Evolutionary conservation across 2,113 vertebrate genomes (phyloP).

Genomic region (Equus przewalskii): DNA sequence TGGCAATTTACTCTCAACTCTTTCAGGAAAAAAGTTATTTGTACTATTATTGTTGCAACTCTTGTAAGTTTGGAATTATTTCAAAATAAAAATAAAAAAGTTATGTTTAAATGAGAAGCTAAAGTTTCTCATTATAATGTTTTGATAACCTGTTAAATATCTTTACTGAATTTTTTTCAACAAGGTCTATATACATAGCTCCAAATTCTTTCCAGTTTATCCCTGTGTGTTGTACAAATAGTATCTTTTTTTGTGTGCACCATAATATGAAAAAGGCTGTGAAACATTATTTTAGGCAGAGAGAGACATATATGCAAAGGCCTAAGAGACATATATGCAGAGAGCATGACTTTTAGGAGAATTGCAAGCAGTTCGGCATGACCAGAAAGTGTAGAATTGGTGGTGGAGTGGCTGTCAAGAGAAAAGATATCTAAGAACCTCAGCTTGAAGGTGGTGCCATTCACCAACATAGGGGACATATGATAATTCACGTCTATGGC

Average conservation of each 20-base stretch:
- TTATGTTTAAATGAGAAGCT: no score
- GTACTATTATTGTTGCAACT: no score
- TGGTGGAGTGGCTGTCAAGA: not conserved
- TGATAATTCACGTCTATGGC: not conserved
- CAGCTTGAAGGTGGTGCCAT: not conserved
- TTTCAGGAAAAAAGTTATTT: no score
- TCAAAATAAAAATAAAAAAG: no score
- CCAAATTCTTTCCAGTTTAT: not conserved
- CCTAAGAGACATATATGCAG: not conserved
- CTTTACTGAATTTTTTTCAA: not conserved
- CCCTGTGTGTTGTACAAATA: not conserved
- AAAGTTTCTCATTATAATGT: not conserved
- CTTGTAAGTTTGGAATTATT: no score
- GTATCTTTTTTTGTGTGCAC: not conserved
- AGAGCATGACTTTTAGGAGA: not conserved
- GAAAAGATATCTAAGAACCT: not conserved
- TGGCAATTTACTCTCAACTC: no score
- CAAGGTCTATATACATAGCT: not conserved
- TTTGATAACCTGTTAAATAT: not conserved
- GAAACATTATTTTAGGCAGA: not conserved
- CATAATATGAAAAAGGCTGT: not conserved
- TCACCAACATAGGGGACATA: not conserved
- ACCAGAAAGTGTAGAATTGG: not conserved
- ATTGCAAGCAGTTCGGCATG: not conserved
- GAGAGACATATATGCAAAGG: not conserved